A percentile compares a stretch with the other conserved stretches of the same genome.
These are phyloP conservation scores for Branchinecta lynchi DNA, from an alignment of 1,140 invertebrate genomes.

Conservation along the genomic window DNA sequence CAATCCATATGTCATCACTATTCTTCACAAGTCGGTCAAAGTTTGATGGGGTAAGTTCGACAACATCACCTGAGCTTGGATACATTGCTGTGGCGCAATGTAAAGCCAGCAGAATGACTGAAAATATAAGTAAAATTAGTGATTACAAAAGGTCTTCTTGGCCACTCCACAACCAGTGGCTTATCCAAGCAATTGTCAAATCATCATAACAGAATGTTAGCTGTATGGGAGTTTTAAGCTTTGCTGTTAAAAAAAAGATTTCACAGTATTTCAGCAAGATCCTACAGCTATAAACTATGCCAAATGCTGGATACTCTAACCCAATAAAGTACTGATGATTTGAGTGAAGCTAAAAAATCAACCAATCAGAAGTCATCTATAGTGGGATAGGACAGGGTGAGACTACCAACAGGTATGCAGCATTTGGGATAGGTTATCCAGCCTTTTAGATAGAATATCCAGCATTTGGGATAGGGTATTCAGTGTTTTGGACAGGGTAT, in stretches of 20 bases:
- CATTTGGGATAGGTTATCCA: no score
- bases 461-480: no score
- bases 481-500: no score
- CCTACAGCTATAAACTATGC: no score
- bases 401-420: no score
- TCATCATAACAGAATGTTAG: background rate
- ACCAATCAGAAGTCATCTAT: no score
- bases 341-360: no score
- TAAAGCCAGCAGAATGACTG: constrained; percentile 23
- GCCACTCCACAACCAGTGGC: background rate
- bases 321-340: no score
- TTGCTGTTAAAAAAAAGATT: background rate
- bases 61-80: constrained; percentile 59
- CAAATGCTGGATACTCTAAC: no score
- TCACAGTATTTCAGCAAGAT: no score
- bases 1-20: constrained; percentile 72
- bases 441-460: no score
- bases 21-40: constrained; percentile 74
- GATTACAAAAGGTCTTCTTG: background rate
- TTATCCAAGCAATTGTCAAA: background rate
- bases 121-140: constrained; percentile 14
- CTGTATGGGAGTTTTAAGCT: background rate
- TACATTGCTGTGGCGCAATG: constrained; percentile 49
- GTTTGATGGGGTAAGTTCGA: constrained; percentile 77
- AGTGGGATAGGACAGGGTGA: no score